phyloP scores from a whole-genome alignment of 2,888 invertebrate genomes.

The Allygus modestus region DNA sequence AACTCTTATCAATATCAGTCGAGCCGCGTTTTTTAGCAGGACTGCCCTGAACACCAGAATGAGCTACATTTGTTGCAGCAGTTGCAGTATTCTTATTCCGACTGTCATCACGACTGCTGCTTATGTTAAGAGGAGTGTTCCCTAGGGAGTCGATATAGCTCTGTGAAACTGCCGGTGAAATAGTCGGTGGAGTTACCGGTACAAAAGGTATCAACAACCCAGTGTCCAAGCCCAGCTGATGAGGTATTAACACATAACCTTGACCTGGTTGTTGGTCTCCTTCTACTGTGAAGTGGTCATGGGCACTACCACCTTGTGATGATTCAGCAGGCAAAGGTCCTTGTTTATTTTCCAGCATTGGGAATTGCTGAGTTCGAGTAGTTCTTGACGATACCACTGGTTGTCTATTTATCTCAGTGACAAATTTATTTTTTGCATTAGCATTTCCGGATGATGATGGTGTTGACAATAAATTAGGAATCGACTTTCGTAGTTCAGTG shows the following conservation, averaged over 20 bases:
- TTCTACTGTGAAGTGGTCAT: neutral
- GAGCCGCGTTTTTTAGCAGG: too few species aligned
- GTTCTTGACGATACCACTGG: neutral
- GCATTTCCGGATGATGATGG: neutral
- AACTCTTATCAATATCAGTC: neutral
- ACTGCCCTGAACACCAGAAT: too few species aligned
- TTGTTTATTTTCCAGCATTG: neutral
- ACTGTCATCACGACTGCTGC: neutral
- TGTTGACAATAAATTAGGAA: neutral
- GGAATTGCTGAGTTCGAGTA: neutral
- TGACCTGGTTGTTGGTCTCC: neutral
- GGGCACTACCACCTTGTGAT: neutral
- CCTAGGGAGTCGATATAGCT: neutral
- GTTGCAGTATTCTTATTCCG: neutral
- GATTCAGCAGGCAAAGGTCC: neutral
- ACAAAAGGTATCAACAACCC: neutral
- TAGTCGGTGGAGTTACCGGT: neutral
- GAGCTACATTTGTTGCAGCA: too few species aligned
- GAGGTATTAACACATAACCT: neutral
- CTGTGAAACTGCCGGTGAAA: neutral
- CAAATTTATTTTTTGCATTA: neutral
- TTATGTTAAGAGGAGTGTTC: neutral
- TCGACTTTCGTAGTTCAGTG: neutral
- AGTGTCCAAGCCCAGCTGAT: neutral
- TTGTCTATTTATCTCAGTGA: neutral